Base-by-base conservation (phyloP, 1,140 invertebrate genomes). In the Lethrus apterus region DNA sequence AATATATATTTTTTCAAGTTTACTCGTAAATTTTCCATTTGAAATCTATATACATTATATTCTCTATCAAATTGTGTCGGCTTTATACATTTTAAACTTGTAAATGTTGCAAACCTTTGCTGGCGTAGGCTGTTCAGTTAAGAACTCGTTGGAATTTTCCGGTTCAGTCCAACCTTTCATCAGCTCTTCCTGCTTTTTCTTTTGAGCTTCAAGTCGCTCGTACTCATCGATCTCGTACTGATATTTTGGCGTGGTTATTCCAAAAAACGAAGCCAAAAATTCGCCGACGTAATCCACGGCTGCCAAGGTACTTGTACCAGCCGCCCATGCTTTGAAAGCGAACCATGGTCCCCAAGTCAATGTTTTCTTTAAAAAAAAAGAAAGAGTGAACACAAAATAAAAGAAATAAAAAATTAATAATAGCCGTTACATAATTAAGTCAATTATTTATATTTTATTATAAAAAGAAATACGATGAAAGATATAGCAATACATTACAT, bases 171-270 rank as follows among this genome's bases (percentile, higher is more conserved):
- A 65, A 7, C 61, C 65, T 31, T 51, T 35, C 44, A 60, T 62
- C 62, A 70, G 63, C 53, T 77, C 70, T 44, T 79, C 69, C 50
- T 77, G 69, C 26, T 65, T 66, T 33, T 63, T 62, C 24, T 70
- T 70, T 49, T 77, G 73, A 41, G 74, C 71, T 57, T 78, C 70
- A 23, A 80, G 64, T 56, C 78, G 70, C 48, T 86, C 74, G 62
- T 83, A 84, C 64, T 91, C 86, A 57, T 88, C 79, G 34, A 94
- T 81, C 68, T 93, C 90, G 67, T 84, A 86, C 55, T 90, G 82
- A 66, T 93, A 94, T 64, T 93, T 95, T 2, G 89, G 89, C 11
- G 84, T 78, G 5, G 91, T 93, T 34, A 95, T 94, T 2, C 90
- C 91, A 62, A 95, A 82, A 60, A 92, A 83, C 52, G 77, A 78